Base-by-base conservation (phyloP, 2,888 invertebrate genomes). In the Elysia crispata region DNA sequence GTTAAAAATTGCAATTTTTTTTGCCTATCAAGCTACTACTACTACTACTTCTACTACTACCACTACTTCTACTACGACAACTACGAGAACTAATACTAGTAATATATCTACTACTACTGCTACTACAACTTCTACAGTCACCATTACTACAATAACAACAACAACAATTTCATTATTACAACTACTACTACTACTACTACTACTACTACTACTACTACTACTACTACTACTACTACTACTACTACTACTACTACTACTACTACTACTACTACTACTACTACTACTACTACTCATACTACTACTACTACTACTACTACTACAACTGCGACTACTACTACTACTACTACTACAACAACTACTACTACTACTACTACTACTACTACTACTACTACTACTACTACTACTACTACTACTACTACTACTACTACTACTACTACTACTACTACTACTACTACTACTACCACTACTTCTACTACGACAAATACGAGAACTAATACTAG, bases 361-460 rank as follows among this genome's bases (percentile, higher is more conserved):
- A 64, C 66, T 23, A 64, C 66, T 64, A 64, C 66, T 64, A 64
- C 66, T 64, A 69, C 69, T 25, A 25, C 69, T 69, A 69, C 69
- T 69, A 69, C 69, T 69, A 69, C 69, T 69, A 69, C 69, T 69
- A 25, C 69, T 69, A 69, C 69, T 69, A 69, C 69, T 69, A 69
- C 69, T 69, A 25, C 69, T 69, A 69, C 69, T 69, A 69, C 69
- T 69, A 28, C 69, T 69, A 69, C 69, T 69, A 64, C 6, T 25
- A 25, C 15, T 67, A 8, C 67, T 67, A 25, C 67, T 18, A 67
- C 67, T 25, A 28, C 67, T 25, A 67, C 67, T 77, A 77, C 77
- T 77, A 70, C 67, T 77, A 33, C 67, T 77, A 77, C 77, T 75
- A 75, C 77, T 33, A 76, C 76, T 66, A 66, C 76, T 76, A 31